Evolutionary conservation across 2,113 vertebrate genomes (phyloP), one percentile per base, ranked within the genome.

Genomic region (Zosterops japonicus): DNA sequence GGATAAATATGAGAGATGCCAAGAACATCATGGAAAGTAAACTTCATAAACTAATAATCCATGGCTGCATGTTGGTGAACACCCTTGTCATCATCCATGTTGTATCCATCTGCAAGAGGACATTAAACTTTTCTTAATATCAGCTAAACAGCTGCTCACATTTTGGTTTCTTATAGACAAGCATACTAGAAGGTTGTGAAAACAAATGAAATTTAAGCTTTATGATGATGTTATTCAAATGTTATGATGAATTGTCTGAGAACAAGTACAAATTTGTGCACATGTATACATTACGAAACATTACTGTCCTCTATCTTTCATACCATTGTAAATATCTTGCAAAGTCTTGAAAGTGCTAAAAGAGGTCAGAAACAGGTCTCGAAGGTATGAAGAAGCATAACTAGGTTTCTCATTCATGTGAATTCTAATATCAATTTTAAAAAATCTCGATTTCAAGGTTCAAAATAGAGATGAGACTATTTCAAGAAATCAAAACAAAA

Each of bases 271-370:
- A 47, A 55, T 21, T 49, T 89, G 6, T 77, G 29, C 6, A 3
- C 9, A 25, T 7, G 0, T 74, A 10, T 56, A 39, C 1, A 1
- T 71, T 69, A 41, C 65, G 72, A 93, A 87, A 67, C 1, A 21
- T 35, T 65, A 52, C 28, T 57, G 20, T 24, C 23, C 10, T 88
- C 16, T 20, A 9, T 55, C 28, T 50, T 68, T 78, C 63, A 50
- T 25, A 56, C 3, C 1, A 0, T 35, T 65, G 2, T 36, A 21
- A 52, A 6, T 50, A 23, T 27, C 14, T 77, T 83, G 9, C 5
- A 69, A 64, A 69, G 44, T 22, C 46, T 19, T 56, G 2, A 36
- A 72, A 77, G 16, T 42, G 2, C 4, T 77, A 24, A 57, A 77
- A 69, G n/a, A 53, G 4, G 3, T 61, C 22, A 76, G 35, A 76